Base-by-base conservation (phyloP, 2,888 invertebrate species). In the Agriotes lineatus region DNA sequence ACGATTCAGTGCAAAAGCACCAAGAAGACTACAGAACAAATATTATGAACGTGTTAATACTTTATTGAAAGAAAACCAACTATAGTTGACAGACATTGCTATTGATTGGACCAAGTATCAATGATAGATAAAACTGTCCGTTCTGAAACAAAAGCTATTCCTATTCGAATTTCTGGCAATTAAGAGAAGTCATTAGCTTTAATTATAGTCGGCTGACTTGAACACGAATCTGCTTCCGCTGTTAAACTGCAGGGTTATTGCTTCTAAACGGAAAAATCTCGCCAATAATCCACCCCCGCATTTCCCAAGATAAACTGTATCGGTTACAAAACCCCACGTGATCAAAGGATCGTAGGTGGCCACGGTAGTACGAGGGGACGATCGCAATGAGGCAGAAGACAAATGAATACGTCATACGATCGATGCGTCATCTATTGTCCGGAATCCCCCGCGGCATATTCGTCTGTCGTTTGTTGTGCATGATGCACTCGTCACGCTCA, bases 371-470 rank as follows among this genome's bases (percentile, higher is more conserved):
- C 61, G 62, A 67, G 65, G 70, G 69, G 69, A 64, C 59, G 71
- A 45, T 35, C 63, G 77, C 75, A 77, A 77, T 76, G 80, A 78
- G 76, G 78, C 78, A 78, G 80, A 81, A 81, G 80, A 81, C 80
- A 81, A 81, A 81, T 80, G 81, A 81, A 81, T 81, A 79, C 80
- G 78, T 80, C 80, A 79, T 75, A 74, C 78, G 80, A 81, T 81
- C 80, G 81, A 81, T 81, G 79, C 77, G 78, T 81, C 81, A 80
- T 81, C 80, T 79, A 81, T 80, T 80, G 79, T 80, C 72, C 72
- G 77, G 75, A 77, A 77, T 79, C 75, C 77, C 77, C 75, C 63
- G 74, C 76, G 78, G 76, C 76, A 76, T 76, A 76, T 76, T 77
- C 77, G 76, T 74, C 72, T 70, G 67, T 76, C 75, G 75, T 76